Base-by-base conservation (phyloP, 2,113 vertebrate genomes). In the Prolemur simus region DNA sequence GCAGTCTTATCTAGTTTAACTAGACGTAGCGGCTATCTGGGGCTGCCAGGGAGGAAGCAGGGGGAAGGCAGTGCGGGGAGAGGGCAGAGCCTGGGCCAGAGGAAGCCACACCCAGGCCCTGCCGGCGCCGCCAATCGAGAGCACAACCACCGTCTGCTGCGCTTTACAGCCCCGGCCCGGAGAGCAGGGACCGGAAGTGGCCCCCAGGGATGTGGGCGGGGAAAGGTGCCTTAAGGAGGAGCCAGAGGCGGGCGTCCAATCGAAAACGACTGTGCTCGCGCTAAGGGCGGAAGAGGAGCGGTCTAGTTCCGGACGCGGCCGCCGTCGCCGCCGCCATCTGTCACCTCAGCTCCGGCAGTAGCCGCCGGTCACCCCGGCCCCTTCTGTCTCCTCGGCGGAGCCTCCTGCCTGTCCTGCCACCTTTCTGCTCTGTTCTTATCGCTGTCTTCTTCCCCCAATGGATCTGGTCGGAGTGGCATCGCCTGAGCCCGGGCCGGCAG, bases 401-500 rank as follows among this genome's bases (percentile, higher is more conserved):
- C 25, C 88, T 56, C 74, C 73, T 52, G 63, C 71, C 52, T 29
- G 7, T 63, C 71, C 63, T 93, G 89, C 37, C 93, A 47, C 47
- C 64, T 87, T 27, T 60, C 76, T 66, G 39, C 49, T 80, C 45
- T 76, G 42, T 66, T 52, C n/a, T 58, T 15, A 52, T 64, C 39
- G 18, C 92, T 37, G 13, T 34, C 63, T 94, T 84, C 60, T 71
- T 63, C 6, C n/a, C 56, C 11, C 5, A 52, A 97, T 97, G 97
- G 97, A 97, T 96, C 95, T 97, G 56, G 97, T 98, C 60, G 97
- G 85, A 87, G 96, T 98, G 66, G 96, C 97, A 58, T 92, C 97
- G 8, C 96, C 97, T n/a, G 97, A 98, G 74, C 81, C 97, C 4
- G 49, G 96, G 76, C 81, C 95, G 8, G 87, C 96, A 7, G 92